A percentile compares a stretch with the other conserved stretches of the same genome.
Evolutionary conservation across 2,888 invertebrate genomes (phyloP).

Genomic region (Cantharis rufa): DNA sequence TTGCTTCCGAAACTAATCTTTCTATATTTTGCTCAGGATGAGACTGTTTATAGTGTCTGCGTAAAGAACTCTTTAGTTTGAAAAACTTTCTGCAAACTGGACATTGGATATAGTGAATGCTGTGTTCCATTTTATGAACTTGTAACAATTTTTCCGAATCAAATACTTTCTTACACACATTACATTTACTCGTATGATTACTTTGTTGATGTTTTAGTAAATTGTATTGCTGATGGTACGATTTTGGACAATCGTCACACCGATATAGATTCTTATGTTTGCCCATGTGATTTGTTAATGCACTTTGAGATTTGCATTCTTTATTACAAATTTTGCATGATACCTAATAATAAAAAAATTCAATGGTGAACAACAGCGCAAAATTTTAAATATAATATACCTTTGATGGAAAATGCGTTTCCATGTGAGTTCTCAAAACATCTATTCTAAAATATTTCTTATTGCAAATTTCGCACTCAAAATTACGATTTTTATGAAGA

Average conservation of each 20-base stretch:
- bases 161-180: constrained; percentile 18
- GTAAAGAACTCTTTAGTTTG: constrained; percentile 33
- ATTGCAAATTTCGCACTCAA: constrained; percentile 36
- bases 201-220: constrained; percentile 38
- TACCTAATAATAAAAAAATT: constrained; percentile 2
- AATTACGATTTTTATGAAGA: constrained; percentile 43
- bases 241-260: constrained; percentile 40
- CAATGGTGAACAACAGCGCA: background rate
- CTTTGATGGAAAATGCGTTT: constrained; percentile 24
- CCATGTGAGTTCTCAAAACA: constrained; percentile 32
- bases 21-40: constrained; percentile 5
- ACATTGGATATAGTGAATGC: constrained; percentile 23
- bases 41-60: constrained; percentile 31
- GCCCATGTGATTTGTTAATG: constrained; percentile 8
- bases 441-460: constrained; percentile 39
- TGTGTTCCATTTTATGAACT: constrained; percentile 12
- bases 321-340: constrained; percentile 17
- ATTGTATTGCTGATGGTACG: constrained; percentile 31
- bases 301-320: constrained; percentile 9
- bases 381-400: constrained; percentile 20
- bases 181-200: constrained; percentile 24
- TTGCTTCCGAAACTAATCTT: background rate
- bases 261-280: constrained; percentile 6
- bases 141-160: constrained; percentile 6
- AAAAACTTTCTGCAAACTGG: constrained; percentile 32